These are phyloP conservation scores for Odocoileus hemionus DNA, from an alignment of 2,113 vertebrate genomes.

Conservation along the genomic window DNA sequence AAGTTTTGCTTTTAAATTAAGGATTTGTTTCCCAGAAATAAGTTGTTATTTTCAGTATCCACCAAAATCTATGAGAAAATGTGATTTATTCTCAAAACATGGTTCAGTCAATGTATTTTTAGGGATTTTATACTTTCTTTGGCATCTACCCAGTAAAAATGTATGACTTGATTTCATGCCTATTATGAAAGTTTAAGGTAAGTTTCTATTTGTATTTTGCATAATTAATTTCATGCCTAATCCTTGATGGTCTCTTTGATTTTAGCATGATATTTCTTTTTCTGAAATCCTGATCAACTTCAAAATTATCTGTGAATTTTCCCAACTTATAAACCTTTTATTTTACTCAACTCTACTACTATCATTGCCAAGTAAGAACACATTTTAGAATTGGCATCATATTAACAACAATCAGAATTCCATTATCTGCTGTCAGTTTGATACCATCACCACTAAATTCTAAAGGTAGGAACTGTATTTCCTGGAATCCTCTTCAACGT, in stretches of 20 bases:
- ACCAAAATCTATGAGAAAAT: not conserved
- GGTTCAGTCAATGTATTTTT: not conserved
- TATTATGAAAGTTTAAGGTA: not conserved
- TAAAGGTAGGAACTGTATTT: not conserved
- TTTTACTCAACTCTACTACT: not conserved
- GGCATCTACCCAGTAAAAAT: not conserved
- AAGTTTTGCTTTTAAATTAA: not conserved
- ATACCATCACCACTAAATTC: not conserved
- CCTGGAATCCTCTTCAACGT: not conserved
- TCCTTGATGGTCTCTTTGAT: not conserved
- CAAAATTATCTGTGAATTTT: not conserved
- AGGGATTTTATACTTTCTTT: not conserved
- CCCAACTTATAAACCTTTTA: not conserved
- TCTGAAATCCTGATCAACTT: not conserved
- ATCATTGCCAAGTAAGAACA: not conserved
- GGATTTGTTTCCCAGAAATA: not conserved
- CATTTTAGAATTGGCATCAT: not conserved
- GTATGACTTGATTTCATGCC: not conserved
- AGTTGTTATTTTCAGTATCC: not conserved
- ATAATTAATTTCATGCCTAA: not conserved
- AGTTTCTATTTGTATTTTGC: not conserved
- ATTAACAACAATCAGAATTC: not conserved
- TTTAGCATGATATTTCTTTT: not conserved
- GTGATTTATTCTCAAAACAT: not conserved
- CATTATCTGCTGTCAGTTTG: not conserved